phyloP scores from a whole-genome alignment of 1,140 invertebrate genomes.

The Mya arenaria region DNA sequence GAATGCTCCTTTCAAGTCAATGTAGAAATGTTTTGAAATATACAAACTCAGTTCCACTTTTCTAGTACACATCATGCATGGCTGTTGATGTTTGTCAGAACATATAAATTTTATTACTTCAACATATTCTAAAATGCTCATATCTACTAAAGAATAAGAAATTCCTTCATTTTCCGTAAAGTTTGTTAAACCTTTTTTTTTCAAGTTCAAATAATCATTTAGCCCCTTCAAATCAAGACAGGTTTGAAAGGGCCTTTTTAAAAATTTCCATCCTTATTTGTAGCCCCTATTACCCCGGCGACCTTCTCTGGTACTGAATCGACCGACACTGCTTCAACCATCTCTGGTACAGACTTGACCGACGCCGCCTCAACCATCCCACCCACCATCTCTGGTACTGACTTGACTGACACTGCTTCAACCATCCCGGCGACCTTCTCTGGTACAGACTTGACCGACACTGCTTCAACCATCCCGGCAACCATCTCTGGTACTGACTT shows the following conservation, averaged over 20 bases:
- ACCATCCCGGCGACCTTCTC: too few species aligned
- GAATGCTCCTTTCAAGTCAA: constrained; percentile 5
- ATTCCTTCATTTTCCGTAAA: background rate
- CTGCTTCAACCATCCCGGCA: too few species aligned
- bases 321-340: too few species aligned
- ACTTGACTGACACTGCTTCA: too few species aligned
- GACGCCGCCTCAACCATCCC: too few species aligned
- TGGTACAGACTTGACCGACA: too few species aligned
- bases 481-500: too few species aligned
- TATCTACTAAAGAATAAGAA: constrained; percentile 3
- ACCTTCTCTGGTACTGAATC: too few species aligned
- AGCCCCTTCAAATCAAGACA: background rate
- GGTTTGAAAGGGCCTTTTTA: background rate
- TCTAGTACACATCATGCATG: constrained; percentile 4
- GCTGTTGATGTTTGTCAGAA: background rate
- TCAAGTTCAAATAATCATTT: background rate
- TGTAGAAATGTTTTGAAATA: too few species aligned
- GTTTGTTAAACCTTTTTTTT: background rate
- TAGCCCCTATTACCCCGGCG: too few species aligned
- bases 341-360: too few species aligned
- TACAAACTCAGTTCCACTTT: background rate
- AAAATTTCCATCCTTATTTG: background rate
- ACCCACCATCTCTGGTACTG: too few species aligned
- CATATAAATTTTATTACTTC: background rate
- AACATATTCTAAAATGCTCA: background rate